A percentile compares a stretch with the other conserved stretches of the same genome.
These are phyloP conservation scores for Netelia fuscicornis DNA, from an alignment of 2,888 invertebrate species.

Conservation along the genomic window DNA sequence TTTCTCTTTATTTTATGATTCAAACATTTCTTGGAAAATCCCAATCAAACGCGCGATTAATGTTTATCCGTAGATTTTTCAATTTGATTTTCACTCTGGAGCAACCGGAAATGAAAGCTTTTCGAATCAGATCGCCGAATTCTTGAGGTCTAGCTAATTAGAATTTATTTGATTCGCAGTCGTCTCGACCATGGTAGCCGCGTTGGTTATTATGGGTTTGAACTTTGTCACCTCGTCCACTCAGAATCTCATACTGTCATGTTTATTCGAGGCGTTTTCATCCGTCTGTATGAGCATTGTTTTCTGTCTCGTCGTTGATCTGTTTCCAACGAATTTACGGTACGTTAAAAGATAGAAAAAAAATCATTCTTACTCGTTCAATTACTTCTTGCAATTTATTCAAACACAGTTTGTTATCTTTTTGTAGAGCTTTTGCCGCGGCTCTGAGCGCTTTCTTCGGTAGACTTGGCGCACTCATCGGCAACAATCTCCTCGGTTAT, in stretches of 20 bases:
- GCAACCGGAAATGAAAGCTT: too few relatives aligned
- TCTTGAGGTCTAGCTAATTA: not conserved
- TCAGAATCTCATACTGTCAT: slow-evolving; percentile 91
- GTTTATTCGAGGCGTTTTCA: slow-evolving; percentile 92
- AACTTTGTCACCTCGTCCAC: slow-evolving; percentile 90
- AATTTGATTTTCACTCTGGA: too few relatives aligned
- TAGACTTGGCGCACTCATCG: slow-evolving; percentile 90
- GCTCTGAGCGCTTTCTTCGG: slow-evolving; percentile 91
- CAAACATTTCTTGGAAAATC: not conserved
- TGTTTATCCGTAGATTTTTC: too few relatives aligned
- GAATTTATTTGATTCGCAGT: slow-evolving; percentile 85
- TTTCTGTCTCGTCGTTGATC: slow-evolving; percentile 91
- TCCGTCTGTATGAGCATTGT: slow-evolving; percentile 92
- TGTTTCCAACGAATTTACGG: slow-evolving; percentile 93
- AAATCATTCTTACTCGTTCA: not conserved
- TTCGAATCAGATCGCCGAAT: too few relatives aligned
- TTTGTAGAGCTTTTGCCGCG: slow-evolving; percentile 90
- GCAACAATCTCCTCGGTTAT: slow-evolving; percentile 91
- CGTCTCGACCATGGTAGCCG: slow-evolving; percentile 90
- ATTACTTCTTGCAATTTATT: not conserved
- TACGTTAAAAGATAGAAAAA: not conserved
- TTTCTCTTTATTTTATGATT: not conserved
- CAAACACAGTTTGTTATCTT: not conserved
- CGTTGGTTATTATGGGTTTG: slow-evolving; percentile 89
- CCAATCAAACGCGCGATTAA: too few relatives aligned